Base-by-base conservation (phyloP, 1,140 invertebrate genomes). In the Hydropsyche tenuis region DNA sequence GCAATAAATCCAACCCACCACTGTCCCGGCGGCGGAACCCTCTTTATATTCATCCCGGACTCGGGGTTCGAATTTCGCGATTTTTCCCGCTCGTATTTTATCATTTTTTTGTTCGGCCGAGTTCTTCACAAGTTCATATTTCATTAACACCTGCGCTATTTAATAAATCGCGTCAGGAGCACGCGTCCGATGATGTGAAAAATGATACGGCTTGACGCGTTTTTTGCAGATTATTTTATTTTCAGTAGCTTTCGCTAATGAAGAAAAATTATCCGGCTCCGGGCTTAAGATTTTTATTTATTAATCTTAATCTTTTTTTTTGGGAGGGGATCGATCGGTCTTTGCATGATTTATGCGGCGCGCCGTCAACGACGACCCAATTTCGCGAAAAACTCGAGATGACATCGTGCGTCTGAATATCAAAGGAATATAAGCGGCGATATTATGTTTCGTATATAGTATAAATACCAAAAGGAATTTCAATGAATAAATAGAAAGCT, bases 111-210 rank as follows among this genome's bases (percentile, higher is more conserved):
- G 4, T 14, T 14, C 16, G 45, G 11, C 14, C 45, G 45, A 48
- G 11, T 16, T 48, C 45, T 16, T 37, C 16, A 3, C 56, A n/a
- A 60, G 37, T 70, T 70, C 68, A 70, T 70, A 70, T 70, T 56
- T 70, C 68, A 70, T 56, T 70, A 70, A 56, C 68, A 70, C 45
- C 68, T 70, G 68, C 11, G 68, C 56, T 60, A 70, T 70, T 70
- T 70, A 70, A 70, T 70, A 70, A 70, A 70, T 70, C 68, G 68
- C 37, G 68, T 70, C 68, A 16, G 16, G n/a, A n/a, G 48, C 43
- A 56, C 43, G 22, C 68, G 20, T 46, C 51, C 68, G 68, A 70
- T 70, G 56, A 70, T 56, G 48, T 70, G 68, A 70, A 70, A 70
- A 70, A 70, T 70, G 68, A 70, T 70, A 70, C 16, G 48, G 43